These are phyloP conservation scores for Muricea muricata DNA, from an alignment of 92 coral and sea anemone genomes.

Conservation along the genomic window DNA sequence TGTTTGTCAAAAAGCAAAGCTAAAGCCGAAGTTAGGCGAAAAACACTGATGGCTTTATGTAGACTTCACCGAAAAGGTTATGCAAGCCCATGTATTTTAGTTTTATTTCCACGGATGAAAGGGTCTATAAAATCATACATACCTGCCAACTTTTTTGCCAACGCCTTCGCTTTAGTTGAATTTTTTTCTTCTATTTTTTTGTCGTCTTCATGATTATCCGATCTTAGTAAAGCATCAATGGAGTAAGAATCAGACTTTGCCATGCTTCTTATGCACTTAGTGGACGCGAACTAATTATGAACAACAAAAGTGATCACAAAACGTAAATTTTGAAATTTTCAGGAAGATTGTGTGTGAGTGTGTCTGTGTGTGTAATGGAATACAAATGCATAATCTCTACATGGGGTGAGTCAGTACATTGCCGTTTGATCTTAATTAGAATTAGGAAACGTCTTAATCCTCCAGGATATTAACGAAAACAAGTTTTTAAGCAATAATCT, in stretches of 20 bases:
- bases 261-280: not conserved
- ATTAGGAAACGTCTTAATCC: constrained; percentile 51
- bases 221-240: constrained; percentile 28
- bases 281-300: not conserved
- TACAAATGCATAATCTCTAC: not conserved
- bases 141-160: constrained; percentile 42
- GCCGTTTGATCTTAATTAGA: constrained; percentile 17
- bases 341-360: not conserved
- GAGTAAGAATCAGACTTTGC: constrained; percentile 33
- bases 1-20: no score
- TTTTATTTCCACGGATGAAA: not conserved
- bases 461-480: constrained; percentile 49
- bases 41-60: no score
- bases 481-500: constrained; percentile 40
- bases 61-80: no score
- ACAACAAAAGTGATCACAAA: not conserved
- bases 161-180: constrained; percentile 2
- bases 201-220: constrained; percentile 14
- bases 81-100: no score
- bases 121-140: not conserved
- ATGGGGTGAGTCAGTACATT: constrained; percentile 5
- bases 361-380: not conserved
- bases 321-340: constrained; percentile 1
- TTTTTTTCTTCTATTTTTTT: constrained; percentile 4
- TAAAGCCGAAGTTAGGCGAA: no score